Base-by-base conservation (phyloP, 2,888 invertebrate species). In the Melanophora roralis region DNA sequence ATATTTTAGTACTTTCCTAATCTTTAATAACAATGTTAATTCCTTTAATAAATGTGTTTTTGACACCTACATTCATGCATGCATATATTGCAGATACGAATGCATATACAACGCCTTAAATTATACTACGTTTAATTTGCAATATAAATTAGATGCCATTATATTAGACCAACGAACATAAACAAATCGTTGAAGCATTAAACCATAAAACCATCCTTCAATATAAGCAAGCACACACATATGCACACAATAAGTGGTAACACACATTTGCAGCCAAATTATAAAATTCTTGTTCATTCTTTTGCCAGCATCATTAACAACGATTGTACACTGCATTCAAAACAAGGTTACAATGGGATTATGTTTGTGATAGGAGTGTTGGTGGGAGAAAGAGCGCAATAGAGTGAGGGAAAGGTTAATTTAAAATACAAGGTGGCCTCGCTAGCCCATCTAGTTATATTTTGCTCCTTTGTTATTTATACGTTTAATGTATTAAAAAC, bases 201-300 rank as follows among this genome's bases (percentile, higher is more conserved):
- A 78, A 74, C 78, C 78, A 51, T 69, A 69, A 78, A 78, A 78
- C 64, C 73, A 32, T 59, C 49, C 59, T 67, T 67, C 51, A 60
- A 49, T 74, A 60, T 43, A 43, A 67, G 51, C 57, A 64, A 38
- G 64, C 11, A 34, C 60, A 55, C 7, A 43, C 11, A 21, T n/a
- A 32, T 0, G 4, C 16, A 53, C 8, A 40, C 12, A 68, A 27
- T n/a, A n/a, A n/a, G n/a, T n/a, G n/a, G 6, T 27, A 27, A 27
- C 27, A 5, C 27, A 27, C 27, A 27, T 27, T 27, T 6, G 27
- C 27, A 5, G 27, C 4, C 27, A 27, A 27, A 27, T 5, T 27
- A 6, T 27, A 3, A 5, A 27, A n/a, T n/a, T n/a, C n/a, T n/a
- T n/a, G n/a, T n/a, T 6, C 32, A 43, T n/a, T 11, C 11, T 38